These are phyloP conservation scores for Meloidogyne floridensis DNA, from an alignment of 1,140 invertebrate genomes.

Conservation along the genomic window DNA sequence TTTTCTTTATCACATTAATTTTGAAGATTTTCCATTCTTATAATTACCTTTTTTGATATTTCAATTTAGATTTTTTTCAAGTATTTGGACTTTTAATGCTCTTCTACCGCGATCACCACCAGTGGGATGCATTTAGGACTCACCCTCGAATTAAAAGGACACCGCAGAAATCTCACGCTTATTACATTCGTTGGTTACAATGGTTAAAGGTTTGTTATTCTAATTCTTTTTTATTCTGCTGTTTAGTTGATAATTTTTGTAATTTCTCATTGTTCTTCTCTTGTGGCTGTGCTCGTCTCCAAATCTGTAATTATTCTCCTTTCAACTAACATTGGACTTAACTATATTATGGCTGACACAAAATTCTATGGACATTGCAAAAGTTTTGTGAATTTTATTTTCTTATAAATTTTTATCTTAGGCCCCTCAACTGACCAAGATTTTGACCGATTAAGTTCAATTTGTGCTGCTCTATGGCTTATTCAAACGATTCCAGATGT, in stretches of 20 bases:
- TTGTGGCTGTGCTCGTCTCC: slow-evolving; percentile 38
- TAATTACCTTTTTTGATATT: background rate
- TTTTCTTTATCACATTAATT: background rate
- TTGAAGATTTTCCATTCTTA: background rate
- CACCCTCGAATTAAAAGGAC: slow-evolving; percentile 24
- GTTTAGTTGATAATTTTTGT: slow-evolving; percentile 40
- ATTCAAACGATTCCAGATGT: slow-evolving; percentile 50
- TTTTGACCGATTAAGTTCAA: slow-evolving; percentile 28
- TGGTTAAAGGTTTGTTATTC: slow-evolving; percentile 30
- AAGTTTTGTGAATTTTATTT: background rate
- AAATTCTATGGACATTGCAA: slow-evolving; percentile 36
- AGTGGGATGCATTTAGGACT: slow-evolving; percentile 39
- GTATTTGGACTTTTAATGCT: background rate
- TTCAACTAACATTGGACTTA: slow-evolving; percentile 40
- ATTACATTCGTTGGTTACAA: slow-evolving; percentile 39
- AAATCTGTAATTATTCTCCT: slow-evolving; percentile 34
- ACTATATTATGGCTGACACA: background rate
- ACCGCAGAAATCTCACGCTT: slow-evolving; percentile 23
- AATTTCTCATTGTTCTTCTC: slow-evolving; percentile 25
- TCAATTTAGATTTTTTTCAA: background rate
- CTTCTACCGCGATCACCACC: slow-evolving; percentile 10
- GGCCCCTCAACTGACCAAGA: slow-evolving; percentile 32
- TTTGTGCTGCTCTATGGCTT: slow-evolving; percentile 40
- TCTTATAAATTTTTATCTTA: slow-evolving; percentile 29
- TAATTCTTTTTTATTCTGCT: slow-evolving; percentile 11